phyloP scores from a whole-genome alignment of 2,888 invertebrate genomes.

The Melikaiella ostensackeni region DNA sequence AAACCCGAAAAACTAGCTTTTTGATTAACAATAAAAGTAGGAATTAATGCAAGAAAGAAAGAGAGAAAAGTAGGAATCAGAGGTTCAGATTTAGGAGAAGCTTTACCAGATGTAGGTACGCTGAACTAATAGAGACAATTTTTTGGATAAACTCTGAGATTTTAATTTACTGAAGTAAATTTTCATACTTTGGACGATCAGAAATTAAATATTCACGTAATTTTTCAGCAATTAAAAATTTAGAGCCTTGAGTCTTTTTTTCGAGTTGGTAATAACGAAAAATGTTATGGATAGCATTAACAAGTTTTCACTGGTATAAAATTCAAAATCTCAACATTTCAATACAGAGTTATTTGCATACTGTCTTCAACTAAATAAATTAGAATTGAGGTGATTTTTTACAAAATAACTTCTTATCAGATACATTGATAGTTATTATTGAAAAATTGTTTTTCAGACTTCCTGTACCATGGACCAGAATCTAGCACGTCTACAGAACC shows the following conservation, averaged over 20 bases:
- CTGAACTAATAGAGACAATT: neutral
- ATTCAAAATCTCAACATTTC: too few relatives aligned
- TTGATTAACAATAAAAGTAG: neutral
- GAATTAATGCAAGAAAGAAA: neutral
- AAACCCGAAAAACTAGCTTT: neutral
- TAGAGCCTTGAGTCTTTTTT: too few relatives aligned
- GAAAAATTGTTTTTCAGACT: slow-evolving; percentile 66
- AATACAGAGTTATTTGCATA: too few relatives aligned
- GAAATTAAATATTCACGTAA: too few relatives aligned
- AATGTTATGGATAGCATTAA: too few relatives aligned
- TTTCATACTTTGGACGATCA: too few relatives aligned
- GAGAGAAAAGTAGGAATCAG: neutral
- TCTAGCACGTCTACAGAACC: slow-evolving; percentile 79
- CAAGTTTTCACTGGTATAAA: too few relatives aligned
- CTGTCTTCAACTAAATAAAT: too few relatives aligned
- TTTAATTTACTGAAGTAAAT: too few relatives aligned
- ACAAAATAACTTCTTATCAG: neutral
- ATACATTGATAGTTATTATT: slow-evolving; percentile 38
- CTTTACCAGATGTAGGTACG: neutral
- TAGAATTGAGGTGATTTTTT: too few relatives aligned
- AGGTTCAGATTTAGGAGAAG: neutral
- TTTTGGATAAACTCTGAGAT: neutral
- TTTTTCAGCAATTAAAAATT: too few relatives aligned
- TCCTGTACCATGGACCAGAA: slow-evolving; percentile 78
- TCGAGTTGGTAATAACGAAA: too few relatives aligned